phyloP scores from a whole-genome alignment of 2,797 vertebrate genomes.

The Varecia variegata region DNA sequence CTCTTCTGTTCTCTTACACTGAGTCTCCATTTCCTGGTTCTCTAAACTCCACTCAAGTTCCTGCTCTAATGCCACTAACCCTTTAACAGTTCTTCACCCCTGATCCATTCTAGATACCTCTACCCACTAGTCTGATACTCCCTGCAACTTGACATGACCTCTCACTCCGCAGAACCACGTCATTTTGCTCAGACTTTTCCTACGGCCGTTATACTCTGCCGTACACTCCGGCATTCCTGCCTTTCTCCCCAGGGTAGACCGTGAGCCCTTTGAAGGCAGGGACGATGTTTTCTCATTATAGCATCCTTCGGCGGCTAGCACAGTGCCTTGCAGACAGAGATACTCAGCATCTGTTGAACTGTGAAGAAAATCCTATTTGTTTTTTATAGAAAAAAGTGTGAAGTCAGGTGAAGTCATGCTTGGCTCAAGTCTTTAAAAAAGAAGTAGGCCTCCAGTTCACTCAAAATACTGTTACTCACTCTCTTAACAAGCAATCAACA shows the following conservation, averaged over 20 bases:
- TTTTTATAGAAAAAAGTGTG: constrained; percentile 31
- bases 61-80: not conserved
- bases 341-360: not conserved
- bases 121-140: not conserved
- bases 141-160: not conserved
- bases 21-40: not conserved
- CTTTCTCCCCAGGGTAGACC: not conserved
- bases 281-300: not conserved
- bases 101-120: not conserved
- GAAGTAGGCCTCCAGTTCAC: not conserved
- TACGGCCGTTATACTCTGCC: not conserved
- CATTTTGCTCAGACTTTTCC: not conserved
- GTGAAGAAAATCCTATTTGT: not conserved
- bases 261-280: not conserved
- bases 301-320: not conserved
- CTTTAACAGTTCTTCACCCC: too few species aligned
- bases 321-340: not conserved
- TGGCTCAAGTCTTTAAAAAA: constrained; percentile 48
- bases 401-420: constrained; percentile 48
- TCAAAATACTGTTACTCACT: constrained; percentile 43
- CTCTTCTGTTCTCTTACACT: not conserved
- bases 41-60: not conserved
- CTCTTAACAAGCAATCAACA: constrained; percentile 23
- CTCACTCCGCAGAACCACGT: not conserved
- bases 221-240: not conserved